Evolutionary conservation across 2,888 invertebrate genomes (phyloP), one percentile per base, ranked within the genome.

Genomic region (Eilema depressum): DNA sequence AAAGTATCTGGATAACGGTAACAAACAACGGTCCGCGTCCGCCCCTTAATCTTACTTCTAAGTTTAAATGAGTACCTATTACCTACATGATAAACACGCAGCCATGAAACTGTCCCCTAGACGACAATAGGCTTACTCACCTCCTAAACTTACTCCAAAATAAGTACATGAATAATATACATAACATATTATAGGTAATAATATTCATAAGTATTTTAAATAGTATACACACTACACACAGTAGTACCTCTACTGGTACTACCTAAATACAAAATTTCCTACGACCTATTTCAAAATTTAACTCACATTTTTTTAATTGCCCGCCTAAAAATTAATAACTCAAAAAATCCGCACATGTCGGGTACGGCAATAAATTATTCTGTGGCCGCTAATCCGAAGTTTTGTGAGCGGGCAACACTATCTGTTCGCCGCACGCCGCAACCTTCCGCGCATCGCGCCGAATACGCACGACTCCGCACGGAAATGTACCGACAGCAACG

Each of bases 371-470:
- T 94, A 94, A 93, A 94, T 93, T 89, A 90, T 82, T 78, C 73
- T 74, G 70, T 70, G 74, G 78, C 80, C 72, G 75, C 69, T 92
- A 91, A 93, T 92, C 93, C 93, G 85, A 85, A 86, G 89, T 89
- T 88, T 87, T 88, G 89, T 88, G 85, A 86, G 84, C 89, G 88
- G 83, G 82, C 88, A 81, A 75, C 91, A 93, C 94, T 95, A 95
- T 95, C 95, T 93, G 93, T 86, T 89, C 85, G 85, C 86, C 88
- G 91, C 95, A 95, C 92, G 87, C 92, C 86, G 90, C 90, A 90
- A 93, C 94, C 94, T 94, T 94, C 92, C 89, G 88, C 93, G 89
- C 93, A 88, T 93, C 93, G 89, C 85, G 82, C 85, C 85, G 90
- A 92, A 93, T 92, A 92, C 92, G 93, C 86, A 77, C 76, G 56